Percentiles rank a stretch among this genome's conserved stretches.
Conservation (phyloP, 1,140 invertebrate genomes). For the Neuroterus valhalla region DNA sequence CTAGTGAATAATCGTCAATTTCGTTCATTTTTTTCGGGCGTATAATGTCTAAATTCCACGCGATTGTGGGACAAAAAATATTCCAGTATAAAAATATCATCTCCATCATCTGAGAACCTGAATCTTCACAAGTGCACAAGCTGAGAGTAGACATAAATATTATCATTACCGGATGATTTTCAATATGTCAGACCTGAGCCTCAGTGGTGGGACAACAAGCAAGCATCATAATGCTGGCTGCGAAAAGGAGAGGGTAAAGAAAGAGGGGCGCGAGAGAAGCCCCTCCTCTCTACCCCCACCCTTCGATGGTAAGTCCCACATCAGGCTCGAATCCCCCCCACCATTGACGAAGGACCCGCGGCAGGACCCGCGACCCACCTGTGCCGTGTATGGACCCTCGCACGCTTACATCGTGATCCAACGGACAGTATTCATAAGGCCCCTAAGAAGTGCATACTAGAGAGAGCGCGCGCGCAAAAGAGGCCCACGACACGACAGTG, state of each 20-base stretch:
- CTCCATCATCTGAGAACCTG: too few species aligned
- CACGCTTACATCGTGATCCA: conserved; percentile 60
- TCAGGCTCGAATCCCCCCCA: conserved; percentile 54
- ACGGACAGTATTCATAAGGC: conserved; percentile 67
- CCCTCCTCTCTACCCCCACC: conserved; percentile 63
- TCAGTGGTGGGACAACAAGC: conserved; percentile 32
- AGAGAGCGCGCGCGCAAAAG: conserved; percentile 42
- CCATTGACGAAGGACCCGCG: conserved; percentile 37
- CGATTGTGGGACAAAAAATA: too few species aligned
- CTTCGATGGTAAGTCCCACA: conserved; percentile 41
- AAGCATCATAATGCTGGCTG: background rate
- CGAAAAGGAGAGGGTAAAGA: conserved; percentile 15
- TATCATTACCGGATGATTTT: conserved; percentile 4
- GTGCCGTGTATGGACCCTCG: conserved; percentile 65
- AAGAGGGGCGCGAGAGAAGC: conserved; percentile 52
- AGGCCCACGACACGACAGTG: conserved; percentile 39
- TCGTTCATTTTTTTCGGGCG: too few species aligned
- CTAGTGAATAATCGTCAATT: too few species aligned
- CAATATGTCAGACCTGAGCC: conserved; percentile 32
- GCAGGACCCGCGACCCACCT: conserved; percentile 67
- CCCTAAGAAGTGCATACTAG: conserved; percentile 60
- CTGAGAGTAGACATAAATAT: background rate
- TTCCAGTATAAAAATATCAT: too few species aligned
- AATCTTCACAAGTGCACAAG: too few species aligned
- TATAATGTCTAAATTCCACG: too few species aligned